Conservation (phyloP, 2,113 vertebrate species). For the Antigone vipio region DNA sequence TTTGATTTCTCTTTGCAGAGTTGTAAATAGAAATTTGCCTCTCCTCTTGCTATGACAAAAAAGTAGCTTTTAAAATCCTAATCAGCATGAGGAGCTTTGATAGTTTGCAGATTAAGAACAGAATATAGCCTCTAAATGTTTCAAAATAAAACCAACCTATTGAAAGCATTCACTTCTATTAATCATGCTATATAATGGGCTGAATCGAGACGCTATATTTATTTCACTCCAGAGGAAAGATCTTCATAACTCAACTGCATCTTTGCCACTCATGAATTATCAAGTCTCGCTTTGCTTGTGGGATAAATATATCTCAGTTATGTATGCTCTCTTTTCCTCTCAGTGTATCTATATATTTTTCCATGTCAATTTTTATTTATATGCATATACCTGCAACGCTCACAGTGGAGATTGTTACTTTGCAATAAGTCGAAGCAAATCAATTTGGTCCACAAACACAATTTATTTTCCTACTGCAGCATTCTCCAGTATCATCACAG, state of each 20-base stretch:
- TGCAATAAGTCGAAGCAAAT: constrained; percentile 66
- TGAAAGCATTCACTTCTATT: constrained; percentile 59
- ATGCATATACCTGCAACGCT: constrained; percentile 58
- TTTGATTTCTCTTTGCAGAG: background rate
- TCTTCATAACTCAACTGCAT: constrained; percentile 66
- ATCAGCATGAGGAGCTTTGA: background rate
- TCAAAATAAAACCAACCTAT: background rate
- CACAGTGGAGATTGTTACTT: constrained; percentile 67
- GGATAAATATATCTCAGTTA: constrained; percentile 75
- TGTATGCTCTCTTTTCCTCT: constrained; percentile 66
- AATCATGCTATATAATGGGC: constrained; percentile 38
- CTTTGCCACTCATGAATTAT: constrained; percentile 74
- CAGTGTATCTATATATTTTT: constrained; percentile 66
- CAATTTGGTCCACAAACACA: constrained; percentile 56
- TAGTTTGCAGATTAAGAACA: background rate
- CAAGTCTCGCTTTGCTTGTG: constrained; percentile 65
- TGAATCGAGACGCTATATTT: constrained; percentile 62
- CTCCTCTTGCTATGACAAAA: background rate
- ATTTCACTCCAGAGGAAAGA: constrained; percentile 70
- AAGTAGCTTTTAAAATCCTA: background rate
- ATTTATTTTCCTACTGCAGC: constrained; percentile 50
- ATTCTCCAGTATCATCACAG: constrained; percentile 14
- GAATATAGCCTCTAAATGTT: constrained; percentile 1
- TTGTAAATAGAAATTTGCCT: background rate
- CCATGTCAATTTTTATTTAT: constrained; percentile 71